phyloP scores from a whole-genome alignment of 2,113 vertebrate species.

The Lepus europaeus region DNA sequence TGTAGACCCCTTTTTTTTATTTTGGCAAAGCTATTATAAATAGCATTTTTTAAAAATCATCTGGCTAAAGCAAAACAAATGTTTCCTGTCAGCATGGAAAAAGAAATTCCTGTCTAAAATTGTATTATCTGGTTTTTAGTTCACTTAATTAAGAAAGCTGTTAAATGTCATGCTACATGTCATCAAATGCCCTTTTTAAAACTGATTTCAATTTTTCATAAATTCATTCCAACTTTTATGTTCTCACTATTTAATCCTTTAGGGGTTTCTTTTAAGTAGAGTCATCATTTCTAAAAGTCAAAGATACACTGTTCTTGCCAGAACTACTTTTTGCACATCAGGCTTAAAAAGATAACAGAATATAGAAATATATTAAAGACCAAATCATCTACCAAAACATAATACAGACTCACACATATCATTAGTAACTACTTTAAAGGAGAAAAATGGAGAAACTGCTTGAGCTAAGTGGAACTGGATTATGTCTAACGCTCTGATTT shows the following conservation, averaged over 20 bases:
- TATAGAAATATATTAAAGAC: background rate
- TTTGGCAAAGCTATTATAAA: conserved; percentile 79
- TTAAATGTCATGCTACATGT: conserved; percentile 79
- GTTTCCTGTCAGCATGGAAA: conserved; percentile 83
- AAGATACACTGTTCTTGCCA: conserved; percentile 40
- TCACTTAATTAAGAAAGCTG: conserved; percentile 82
- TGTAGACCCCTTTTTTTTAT: conserved; percentile 44
- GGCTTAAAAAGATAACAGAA: conserved; percentile 55
- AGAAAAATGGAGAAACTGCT: conserved; percentile 24
- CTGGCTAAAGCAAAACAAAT: conserved; percentile 84
- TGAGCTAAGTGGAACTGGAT: background rate
- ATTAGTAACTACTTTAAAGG: conserved; percentile 30
- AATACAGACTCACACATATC: background rate
- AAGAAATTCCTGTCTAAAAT: conserved; percentile 78
- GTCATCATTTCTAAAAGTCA: conserved; percentile 67
- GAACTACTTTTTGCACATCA: conserved; percentile 30
- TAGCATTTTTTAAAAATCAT: conserved; percentile 63
- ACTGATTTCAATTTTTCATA: conserved; percentile 62
- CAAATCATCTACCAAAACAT: conserved; percentile 46
- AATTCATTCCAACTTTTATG: conserved; percentile 63
- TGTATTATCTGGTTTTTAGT: conserved; percentile 79
- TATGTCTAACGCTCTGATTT: conserved; percentile 35
- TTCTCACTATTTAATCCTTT: conserved; percentile 45
- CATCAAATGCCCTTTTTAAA: conserved; percentile 76
- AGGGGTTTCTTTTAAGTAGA: conserved; percentile 45